A percentile compares a stretch with the other conserved stretches of the same genome.
phyloP scores from a whole-genome alignment of 2,888 invertebrate species.

The Amphipyra tragopoginis region DNA sequence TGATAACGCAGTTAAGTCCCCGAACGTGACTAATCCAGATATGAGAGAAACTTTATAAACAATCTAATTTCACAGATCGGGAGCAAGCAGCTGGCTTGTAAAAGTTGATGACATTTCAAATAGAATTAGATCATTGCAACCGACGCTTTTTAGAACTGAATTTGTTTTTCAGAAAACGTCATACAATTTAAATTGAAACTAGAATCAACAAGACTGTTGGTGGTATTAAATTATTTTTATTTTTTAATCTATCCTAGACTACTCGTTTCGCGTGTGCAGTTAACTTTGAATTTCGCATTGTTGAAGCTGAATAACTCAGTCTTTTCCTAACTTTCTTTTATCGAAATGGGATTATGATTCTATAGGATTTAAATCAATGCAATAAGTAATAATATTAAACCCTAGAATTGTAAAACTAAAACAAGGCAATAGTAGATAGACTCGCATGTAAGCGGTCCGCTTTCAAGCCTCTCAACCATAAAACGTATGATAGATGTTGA shows the following conservation, averaged over 20 bases:
- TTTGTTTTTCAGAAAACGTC: not conserved
- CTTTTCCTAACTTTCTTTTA: conserved; percentile 4
- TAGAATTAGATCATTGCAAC: conserved; percentile 40
- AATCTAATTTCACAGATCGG: conserved; percentile 76
- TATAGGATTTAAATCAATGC: not conserved
- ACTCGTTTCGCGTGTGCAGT: no score
- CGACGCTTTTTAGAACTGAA: not conserved
- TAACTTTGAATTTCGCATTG: no score
- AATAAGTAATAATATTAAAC: conserved; percentile 22
- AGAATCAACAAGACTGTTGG: no score
- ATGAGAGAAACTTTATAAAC: conserved; percentile 74
- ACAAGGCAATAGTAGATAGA: conserved; percentile 68
- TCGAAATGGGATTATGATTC: not conserved
- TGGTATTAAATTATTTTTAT: no score
- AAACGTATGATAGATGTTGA: conserved; percentile 87
- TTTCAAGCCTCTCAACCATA: conserved; percentile 82
- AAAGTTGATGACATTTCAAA: conserved; percentile 48
- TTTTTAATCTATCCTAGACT: no score
- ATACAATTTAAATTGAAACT: conserved; percentile 1
- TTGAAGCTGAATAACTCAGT: not conserved
- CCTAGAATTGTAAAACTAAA: conserved; percentile 59
- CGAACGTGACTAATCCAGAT: conserved; percentile 71
- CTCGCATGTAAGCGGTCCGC: conserved; percentile 83
- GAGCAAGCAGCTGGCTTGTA: conserved; percentile 57
- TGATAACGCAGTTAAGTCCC: conserved; percentile 74